A percentile compares a stretch with the other conserved stretches of the same genome.
Evolutionary conservation across 35 echinoderm and acorn worm species (phyloP).

Genomic region (Holothuria glaberrima): DNA sequence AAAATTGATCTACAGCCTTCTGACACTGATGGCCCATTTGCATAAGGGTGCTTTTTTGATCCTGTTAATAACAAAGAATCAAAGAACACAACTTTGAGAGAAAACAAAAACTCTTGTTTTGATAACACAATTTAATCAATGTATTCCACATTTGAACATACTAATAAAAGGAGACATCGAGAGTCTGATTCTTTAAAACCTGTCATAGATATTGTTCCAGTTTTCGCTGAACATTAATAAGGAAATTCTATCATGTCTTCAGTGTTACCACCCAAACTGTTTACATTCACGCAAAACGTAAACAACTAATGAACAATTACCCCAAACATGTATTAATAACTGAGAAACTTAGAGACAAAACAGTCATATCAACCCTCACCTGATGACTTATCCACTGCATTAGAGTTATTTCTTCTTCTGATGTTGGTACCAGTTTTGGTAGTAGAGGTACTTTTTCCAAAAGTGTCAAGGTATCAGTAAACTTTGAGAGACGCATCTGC

Average conservation of each 20-base stretch:
- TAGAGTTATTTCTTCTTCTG: slow-evolving; percentile 60
- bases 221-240: too few species aligned
- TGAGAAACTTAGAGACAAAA: background rate
- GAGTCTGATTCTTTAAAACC: too few species aligned
- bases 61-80: slow-evolving; percentile 55
- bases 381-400: slow-evolving; percentile 98
- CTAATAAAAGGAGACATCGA: too few species aligned
- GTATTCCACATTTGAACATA: too few species aligned
- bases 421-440: slow-evolving; percentile 30
- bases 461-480: slow-evolving; percentile 62
- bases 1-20: slow-evolving; percentile 91
- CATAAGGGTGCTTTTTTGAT: slow-evolving; percentile 86
- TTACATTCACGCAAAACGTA: too few species aligned
- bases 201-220: too few species aligned
- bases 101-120: background rate
- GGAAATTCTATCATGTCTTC: too few species aligned
- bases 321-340: too few species aligned
- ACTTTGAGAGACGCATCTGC: slow-evolving; percentile 70
- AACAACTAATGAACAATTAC: too few species aligned
- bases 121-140: too few species aligned
- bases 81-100: background rate
- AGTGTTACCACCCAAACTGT: too few species aligned
- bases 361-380: slow-evolving; percentile 48
- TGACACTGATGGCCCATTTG: slow-evolving; percentile 90
- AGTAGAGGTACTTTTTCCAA: slow-evolving; percentile 89